Conservation (phyloP, 2,797 vertebrate genomes). For the Chiloscyllium punctatum region DNA sequence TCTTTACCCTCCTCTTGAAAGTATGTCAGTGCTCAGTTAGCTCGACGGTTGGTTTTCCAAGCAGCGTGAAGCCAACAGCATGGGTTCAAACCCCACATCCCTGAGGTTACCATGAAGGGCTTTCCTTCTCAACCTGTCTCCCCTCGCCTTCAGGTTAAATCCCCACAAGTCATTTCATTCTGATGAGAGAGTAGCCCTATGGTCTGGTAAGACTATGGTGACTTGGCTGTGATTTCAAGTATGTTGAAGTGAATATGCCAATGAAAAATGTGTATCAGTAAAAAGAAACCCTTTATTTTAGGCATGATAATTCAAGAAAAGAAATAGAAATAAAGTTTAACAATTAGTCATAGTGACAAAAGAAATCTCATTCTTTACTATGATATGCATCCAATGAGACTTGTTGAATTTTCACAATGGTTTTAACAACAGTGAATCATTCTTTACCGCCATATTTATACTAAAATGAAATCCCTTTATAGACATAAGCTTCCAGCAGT, state of each 20-base stretch:
- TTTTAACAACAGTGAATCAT: not conserved
- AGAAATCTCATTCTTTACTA: not conserved
- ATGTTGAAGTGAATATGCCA: not conserved
- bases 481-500: not conserved
- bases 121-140: too few relatives aligned
- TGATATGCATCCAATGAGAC: not conserved
- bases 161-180: too few relatives aligned
- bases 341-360: constrained; percentile 1
- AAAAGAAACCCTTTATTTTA: not conserved
- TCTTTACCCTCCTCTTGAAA: not conserved
- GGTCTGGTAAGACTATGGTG: too few relatives aligned
- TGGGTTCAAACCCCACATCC: too few relatives aligned
- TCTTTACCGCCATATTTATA: not conserved
- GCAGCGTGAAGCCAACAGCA: too few relatives aligned
- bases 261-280: not conserved
- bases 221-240: too few relatives aligned
- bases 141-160: too few relatives aligned
- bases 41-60: too few relatives aligned
- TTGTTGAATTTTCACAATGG: not conserved
- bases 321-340: not conserved
- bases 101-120: too few relatives aligned
- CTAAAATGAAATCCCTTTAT: not conserved
- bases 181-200: too few relatives aligned
- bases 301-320: not conserved
- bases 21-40: not conserved